These are phyloP conservation scores for Anolis sagrei DNA, from an alignment of 2,113 vertebrate genomes.

Conservation along the genomic window DNA sequence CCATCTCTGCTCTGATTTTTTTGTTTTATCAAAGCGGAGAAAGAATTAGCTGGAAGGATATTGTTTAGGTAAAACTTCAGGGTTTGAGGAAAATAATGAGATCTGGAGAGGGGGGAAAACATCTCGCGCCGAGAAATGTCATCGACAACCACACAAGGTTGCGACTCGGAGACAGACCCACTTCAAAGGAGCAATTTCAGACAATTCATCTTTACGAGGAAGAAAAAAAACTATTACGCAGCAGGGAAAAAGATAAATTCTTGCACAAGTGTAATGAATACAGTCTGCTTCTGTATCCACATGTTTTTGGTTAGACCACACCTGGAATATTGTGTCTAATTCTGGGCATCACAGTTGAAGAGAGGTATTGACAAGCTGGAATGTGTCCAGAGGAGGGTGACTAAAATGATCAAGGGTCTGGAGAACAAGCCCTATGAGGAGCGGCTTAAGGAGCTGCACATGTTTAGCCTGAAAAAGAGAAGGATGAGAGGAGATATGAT, in stretches of 20 bases:
- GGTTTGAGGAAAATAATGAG: not conserved
- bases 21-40: not conserved
- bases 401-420: too few relatives aligned
- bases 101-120: not conserved
- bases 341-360: too few relatives aligned
- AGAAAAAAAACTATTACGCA: too few relatives aligned
- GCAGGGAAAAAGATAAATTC: not conserved
- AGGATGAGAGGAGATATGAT: too few relatives aligned
- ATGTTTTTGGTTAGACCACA: too few relatives aligned
- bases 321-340: too few relatives aligned
- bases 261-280: not conserved
- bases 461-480: too few relatives aligned
- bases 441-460: too few relatives aligned
- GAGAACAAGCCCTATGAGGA: too few relatives aligned
- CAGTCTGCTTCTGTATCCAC: too few relatives aligned
- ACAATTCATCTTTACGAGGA: not conserved
- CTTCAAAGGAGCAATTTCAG: not conserved
- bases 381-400: too few relatives aligned
- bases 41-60: slow-evolving; percentile 8
- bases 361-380: too few relatives aligned
- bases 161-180: not conserved
- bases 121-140: not conserved
- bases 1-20: not conserved
- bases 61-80: not conserved
- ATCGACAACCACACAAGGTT: not conserved